Evolutionary conservation across 2,888 invertebrate species (phyloP).

Genomic region (Digitonthophagus gazella): DNA sequence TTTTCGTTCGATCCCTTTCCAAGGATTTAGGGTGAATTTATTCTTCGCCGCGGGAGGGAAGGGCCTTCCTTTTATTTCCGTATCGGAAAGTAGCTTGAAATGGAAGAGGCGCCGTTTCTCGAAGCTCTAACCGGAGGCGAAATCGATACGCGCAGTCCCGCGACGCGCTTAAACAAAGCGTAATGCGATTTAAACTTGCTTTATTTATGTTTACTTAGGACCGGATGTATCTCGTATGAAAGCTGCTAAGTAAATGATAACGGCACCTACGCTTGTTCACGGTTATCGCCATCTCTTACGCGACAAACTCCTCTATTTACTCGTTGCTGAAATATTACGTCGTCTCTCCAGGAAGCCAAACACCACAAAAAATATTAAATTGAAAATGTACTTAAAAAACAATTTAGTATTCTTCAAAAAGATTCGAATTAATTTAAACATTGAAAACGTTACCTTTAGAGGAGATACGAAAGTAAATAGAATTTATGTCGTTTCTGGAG

Average conservation of each 20-base stretch:
- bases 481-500: too few species aligned
- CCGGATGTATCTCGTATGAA: slow-evolving; percentile 11
- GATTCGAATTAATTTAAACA: too few species aligned
- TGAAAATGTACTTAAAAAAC: neutral
- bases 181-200: slow-evolving; percentile 24
- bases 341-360: neutral
- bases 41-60: slow-evolving; percentile 1
- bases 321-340: neutral
- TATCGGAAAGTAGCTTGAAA: slow-evolving; percentile 9
- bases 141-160: slow-evolving; percentile 18
- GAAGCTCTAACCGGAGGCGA: slow-evolving; percentile 1
- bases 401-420: too few species aligned
- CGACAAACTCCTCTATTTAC: neutral
- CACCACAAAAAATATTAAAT: neutral
- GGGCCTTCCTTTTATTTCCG: slow-evolving; percentile 10
- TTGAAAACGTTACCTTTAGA: too few species aligned
- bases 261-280: slow-evolving; percentile 16
- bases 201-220: slow-evolving; percentile 24
- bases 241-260: slow-evolving; percentile 24
- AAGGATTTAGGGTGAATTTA: neutral
- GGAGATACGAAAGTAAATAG: too few species aligned
- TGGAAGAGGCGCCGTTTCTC: slow-evolving; percentile 4
- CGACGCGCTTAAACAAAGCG: slow-evolving; percentile 20
- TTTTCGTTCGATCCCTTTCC: neutral
- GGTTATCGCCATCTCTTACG: neutral